Base-by-base conservation (phyloP, 2,888 invertebrate species). In the Aphidius colemani region DNA sequence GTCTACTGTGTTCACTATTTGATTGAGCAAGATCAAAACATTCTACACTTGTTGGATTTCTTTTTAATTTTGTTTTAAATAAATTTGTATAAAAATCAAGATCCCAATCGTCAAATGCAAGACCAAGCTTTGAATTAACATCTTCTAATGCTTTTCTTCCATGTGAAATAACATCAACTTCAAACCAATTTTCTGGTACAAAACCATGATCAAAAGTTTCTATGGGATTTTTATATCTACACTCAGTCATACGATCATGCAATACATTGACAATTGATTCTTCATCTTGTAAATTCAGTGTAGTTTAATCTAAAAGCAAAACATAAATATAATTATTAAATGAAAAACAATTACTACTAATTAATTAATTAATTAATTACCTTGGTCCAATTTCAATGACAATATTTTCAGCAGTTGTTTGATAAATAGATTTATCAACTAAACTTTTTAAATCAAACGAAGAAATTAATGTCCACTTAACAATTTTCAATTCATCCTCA, bases 21-120 rank as follows among this genome's bases (percentile, higher is more conserved):
- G 96, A 96, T 83, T 99, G 98, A 4, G 98, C 98, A 72, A 98
- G 88, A 85, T 98, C 98, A 84, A 98, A 98, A 75, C 97, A 90
- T 81, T 99, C 98, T 0, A 98, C 97, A 78, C 94, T 96, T 0
- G 98, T 98, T 18, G 98, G 98, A 84, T 98, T 94, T 61, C 97
- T 86, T 74, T 92, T 90, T 30, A 96, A 83, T 71, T 92, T 89
- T 67, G 92, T 88, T 66, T 87, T 86, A 84, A 98, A 98, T 65
- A 98, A 83, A 75, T 94, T 86, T 66, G 92, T 92, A 79, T 98
- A 98, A 79, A 92, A 96, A 65, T 94, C 90, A 75, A 97, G 85
- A 81, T 98, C 98, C 89, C 94, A 95, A 61, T 91, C 88, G 81
- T 96, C 96, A 82, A 98, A 96, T 3, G 96, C 95, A 69, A 98